Conservation (phyloP, 2,113 vertebrate genomes). For the Panthera leo region DNA sequence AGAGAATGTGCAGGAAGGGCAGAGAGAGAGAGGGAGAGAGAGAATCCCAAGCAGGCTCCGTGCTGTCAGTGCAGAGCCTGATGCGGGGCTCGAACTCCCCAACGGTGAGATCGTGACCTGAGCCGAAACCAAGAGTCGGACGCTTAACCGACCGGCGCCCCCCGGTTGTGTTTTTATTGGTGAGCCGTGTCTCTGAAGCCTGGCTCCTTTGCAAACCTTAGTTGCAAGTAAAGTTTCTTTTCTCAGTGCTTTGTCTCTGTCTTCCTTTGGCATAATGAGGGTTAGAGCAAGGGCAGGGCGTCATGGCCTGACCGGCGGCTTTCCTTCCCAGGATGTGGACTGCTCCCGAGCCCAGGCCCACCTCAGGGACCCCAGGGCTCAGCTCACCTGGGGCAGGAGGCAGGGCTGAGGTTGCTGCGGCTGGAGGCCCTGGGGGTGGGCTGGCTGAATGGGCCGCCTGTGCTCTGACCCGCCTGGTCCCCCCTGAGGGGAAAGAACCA, state of each 20-base stretch:
- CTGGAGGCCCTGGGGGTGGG: neutral
- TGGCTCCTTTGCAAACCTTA: neutral
- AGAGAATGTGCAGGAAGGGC: too few relatives aligned
- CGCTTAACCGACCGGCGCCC: too few relatives aligned
- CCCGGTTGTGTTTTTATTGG: rapidly evolving
- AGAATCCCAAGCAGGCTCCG: too few relatives aligned
- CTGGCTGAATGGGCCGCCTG: slow-evolving; percentile 46
- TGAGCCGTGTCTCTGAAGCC: neutral
- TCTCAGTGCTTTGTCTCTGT: neutral
- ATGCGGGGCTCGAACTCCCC: too few relatives aligned
- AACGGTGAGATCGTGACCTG: too few relatives aligned
- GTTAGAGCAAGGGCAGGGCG: rapidly evolving
- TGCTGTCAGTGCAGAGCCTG: too few relatives aligned
- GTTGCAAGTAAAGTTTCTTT: neutral
- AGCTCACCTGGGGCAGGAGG: neutral
- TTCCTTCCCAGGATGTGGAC: neutral
- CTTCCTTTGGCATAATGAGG: neutral
- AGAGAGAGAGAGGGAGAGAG: too few relatives aligned
- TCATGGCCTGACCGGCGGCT: rapidly evolving
- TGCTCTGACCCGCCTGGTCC: neutral
- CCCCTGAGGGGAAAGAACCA: neutral
- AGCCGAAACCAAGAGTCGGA: too few relatives aligned
- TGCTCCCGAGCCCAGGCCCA: neutral
- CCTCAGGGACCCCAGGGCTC: neutral
- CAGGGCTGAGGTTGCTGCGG: neutral